Evolutionary conservation across 1,140 invertebrate genomes (phyloP).

Genomic region (Pogonognathellus flavescens): DNA sequence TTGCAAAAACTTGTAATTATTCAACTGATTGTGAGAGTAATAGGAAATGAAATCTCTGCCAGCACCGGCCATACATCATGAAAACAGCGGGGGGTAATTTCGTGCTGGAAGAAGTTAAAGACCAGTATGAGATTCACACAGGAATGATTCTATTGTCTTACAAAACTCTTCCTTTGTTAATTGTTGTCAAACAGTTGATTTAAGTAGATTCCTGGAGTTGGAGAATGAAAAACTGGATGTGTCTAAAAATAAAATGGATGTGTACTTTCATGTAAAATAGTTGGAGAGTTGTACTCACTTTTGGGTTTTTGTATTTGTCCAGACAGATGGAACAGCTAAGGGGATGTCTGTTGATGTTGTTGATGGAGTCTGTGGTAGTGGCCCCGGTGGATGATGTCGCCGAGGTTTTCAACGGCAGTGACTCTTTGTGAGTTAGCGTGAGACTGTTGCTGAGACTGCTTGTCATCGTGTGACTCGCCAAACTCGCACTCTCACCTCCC

Average conservation of each 20-base stretch:
- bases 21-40: too few relatives aligned
- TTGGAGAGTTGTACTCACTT: slow-evolving; percentile 63
- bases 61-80: too few relatives aligned
- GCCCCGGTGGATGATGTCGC: neutral
- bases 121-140: too few relatives aligned
- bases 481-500: slow-evolving; percentile 12
- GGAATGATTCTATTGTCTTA: too few relatives aligned
- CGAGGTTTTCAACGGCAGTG: neutral
- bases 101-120: too few relatives aligned
- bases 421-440: slow-evolving; percentile 31
- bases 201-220: too few relatives aligned
- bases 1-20: too few relatives aligned
- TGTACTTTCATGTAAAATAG: neutral
- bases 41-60: too few relatives aligned
- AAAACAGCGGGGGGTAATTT: too few relatives aligned
- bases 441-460: slow-evolving; percentile 42
- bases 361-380: slow-evolving; percentile 37
- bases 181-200: too few relatives aligned
- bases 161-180: too few relatives aligned
- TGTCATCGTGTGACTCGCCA: slow-evolving; percentile 39
- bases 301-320: slow-evolving; percentile 68
- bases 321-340: slow-evolving; percentile 71
- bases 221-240: too few relatives aligned
- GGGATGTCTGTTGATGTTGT: slow-evolving; percentile 67
- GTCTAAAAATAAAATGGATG: neutral